Base-by-base conservation (phyloP, 2,797 vertebrate species). In the Manis crassicaudata region DNA sequence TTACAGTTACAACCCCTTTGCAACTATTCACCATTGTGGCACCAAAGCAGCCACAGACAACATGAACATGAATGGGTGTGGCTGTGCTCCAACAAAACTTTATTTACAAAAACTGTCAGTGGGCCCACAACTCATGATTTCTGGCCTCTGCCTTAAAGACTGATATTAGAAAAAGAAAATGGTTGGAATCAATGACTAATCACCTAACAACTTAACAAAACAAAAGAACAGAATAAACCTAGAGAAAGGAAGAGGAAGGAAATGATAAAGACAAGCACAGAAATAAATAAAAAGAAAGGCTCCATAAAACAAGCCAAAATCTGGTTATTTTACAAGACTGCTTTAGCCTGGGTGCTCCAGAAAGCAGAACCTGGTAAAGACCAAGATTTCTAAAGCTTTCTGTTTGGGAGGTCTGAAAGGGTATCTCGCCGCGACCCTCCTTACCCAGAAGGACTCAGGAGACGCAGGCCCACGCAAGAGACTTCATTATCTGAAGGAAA, bases 241-340 rank as follows among this genome's bases (percentile, higher is more conserved):
- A 84, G 76, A 82, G 63, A 72, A 82, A 91, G 21, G 21, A 75
- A 54, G 23, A 88, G 11, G 27, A 93, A n/a, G 9, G 63, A 70
- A 92, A 76, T 52, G 27, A 80, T 76, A 65, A 92, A 62, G 46
- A 63, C 5, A 92, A 73, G 43, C 62, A 18, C 20, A 87, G 25
- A 52, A 83, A 58, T 76, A 25, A 43, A 82, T 52, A 79, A 29
- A 77, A 88, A 56, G 35, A 62, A 88, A 90, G n/a, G 70, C 16
- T 95, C 40, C 23, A n/a, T 65, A 60, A 88, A 94, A 62, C 54
- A 96, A 95, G n/a, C 63, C 54, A 68, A 65, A 82, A 58, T 67
- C 70, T 90, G 17, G 18, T 95, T 82, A 83, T 85, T 88, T 93
- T 77, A 62, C 79, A 72, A 87, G 25, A 87, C 52, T 67, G 6